phyloP scores from a whole-genome alignment of 2,888 invertebrate species.

The Ophion ellenae region DNA sequence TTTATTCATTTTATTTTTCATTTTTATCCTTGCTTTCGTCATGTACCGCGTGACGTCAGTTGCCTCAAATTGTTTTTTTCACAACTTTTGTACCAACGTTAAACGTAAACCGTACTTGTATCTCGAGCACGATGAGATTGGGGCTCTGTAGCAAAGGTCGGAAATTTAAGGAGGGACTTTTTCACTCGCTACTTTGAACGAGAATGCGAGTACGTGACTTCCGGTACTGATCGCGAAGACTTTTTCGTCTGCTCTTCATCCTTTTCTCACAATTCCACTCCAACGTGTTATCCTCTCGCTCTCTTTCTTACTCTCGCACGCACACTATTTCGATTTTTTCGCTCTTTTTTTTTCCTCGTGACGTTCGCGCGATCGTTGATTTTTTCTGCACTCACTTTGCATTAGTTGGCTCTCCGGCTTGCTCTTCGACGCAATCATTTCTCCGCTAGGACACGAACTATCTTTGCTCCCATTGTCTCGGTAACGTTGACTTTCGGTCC shows the following conservation, averaged over 20 bases:
- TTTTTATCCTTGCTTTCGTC: not conserved
- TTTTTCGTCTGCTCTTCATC: constrained; percentile 26
- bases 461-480: constrained; percentile 65
- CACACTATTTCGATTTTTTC: constrained; percentile 12
- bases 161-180: constrained; percentile 43
- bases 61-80: constrained; percentile 42
- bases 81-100: constrained; percentile 62
- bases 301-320: not conserved
- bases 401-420: constrained; percentile 65
- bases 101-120: constrained; percentile 44
- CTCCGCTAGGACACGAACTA: constrained; percentile 71
- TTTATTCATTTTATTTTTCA: constrained; percentile 2
- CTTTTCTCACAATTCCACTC: constrained; percentile 33
- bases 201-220: constrained; percentile 60
- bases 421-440: constrained; percentile 49
- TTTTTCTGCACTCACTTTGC: constrained; percentile 52
- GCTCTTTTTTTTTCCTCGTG: constrained; percentile 42
- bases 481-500: constrained; percentile 69
- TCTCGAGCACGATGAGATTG: constrained; percentile 50
- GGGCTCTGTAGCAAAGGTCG: constrained; percentile 23
- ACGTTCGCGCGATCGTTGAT: constrained; percentile 2
- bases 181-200: constrained; percentile 47
- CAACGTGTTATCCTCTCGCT: constrained; percentile 12
- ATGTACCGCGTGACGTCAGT: not conserved
- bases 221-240: constrained; percentile 43